Evolutionary conservation across 2,797 vertebrate genomes (phyloP), one percentile per base, ranked within the genome.

Genomic region (Microctenopoma lineatum): DNA sequence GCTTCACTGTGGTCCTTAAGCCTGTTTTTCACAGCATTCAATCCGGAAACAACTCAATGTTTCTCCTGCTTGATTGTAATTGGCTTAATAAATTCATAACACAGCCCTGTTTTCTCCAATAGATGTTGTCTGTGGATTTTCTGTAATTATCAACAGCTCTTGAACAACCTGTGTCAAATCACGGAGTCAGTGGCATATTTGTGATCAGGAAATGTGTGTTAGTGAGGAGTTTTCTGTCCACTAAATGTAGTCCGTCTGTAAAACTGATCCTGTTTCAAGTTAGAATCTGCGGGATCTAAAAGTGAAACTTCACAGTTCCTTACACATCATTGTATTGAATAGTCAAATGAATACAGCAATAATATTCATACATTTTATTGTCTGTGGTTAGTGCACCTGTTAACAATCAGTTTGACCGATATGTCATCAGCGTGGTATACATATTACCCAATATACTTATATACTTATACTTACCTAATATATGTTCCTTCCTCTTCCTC

Each of bases 121-220:
- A 6, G 27, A 69, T 44, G 65, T 7, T 54, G 56, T 75, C 39
- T 9, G 26, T 62, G 45, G 41, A 69, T 71, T 63, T 75, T 65
- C 68, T 69, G 25, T 50, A 54, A 67, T 79, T 66, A 79, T 60
- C 21, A 52, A 34, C 13, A 70, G 64, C 64, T 51, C 42, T 67
- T 58, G 3, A 54, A 64, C 61, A 67, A 68, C 25, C 42, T 12
- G 15, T 32, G 51, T 64, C 70, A 42, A 81, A 67, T 66, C 21
- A 47, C 36, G 48, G 12, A 59, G 21, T 69, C 61, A 59, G 27
- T 8, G 3, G 54, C 57, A 36, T 60, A 15, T 74, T 78, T 73
- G 36, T 47, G 39, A 76, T 57, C 26, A 26, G 39, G 25, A 57
- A 66, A 46, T 29, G 15, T 59, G 38, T 26, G 25, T 59, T 25